A percentile compares a stretch with the other conserved stretches of the same genome.
phyloP scores from a whole-genome alignment of 2,888 invertebrate species.

The Cheilosia impressa region DNA sequence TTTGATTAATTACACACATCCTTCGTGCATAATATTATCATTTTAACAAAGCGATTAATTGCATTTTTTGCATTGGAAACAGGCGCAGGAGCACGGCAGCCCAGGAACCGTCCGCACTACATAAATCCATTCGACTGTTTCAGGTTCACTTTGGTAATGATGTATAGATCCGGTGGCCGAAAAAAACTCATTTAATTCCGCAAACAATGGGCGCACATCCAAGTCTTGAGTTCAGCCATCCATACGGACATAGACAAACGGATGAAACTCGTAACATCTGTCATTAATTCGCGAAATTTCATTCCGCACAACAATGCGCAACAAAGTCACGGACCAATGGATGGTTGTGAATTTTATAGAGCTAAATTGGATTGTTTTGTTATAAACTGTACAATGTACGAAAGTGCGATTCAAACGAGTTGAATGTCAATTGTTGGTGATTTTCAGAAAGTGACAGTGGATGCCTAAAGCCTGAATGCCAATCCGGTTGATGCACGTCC shows the following conservation, averaged over 20 bases:
- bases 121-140: too few relatives aligned
- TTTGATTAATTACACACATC: constrained; percentile 23
- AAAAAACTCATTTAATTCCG: background rate
- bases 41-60: constrained; percentile 20
- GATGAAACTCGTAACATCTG: constrained; percentile 48
- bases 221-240: background rate
- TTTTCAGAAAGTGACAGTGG: too few relatives aligned
- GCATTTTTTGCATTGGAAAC: background rate
- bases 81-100: too few relatives aligned
- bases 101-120: too few relatives aligned
- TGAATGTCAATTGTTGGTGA: too few relatives aligned
- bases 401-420: too few relatives aligned
- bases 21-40: constrained; percentile 8
- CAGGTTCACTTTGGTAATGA: too few relatives aligned
- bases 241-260: constrained; percentile 5
- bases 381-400: too few relatives aligned
- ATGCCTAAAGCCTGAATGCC: too few relatives aligned
- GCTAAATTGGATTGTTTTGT: too few relatives aligned
- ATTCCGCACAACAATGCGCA: background rate
- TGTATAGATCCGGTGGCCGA: background rate
- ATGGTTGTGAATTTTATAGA: background rate
- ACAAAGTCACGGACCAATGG: constrained; percentile 24
- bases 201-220: background rate
- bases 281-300: constrained; percentile 47
- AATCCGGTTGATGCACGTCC: too few relatives aligned